Evolutionary conservation across 2,888 invertebrate genomes (phyloP).

Genomic region (Ophion obscuratus): DNA sequence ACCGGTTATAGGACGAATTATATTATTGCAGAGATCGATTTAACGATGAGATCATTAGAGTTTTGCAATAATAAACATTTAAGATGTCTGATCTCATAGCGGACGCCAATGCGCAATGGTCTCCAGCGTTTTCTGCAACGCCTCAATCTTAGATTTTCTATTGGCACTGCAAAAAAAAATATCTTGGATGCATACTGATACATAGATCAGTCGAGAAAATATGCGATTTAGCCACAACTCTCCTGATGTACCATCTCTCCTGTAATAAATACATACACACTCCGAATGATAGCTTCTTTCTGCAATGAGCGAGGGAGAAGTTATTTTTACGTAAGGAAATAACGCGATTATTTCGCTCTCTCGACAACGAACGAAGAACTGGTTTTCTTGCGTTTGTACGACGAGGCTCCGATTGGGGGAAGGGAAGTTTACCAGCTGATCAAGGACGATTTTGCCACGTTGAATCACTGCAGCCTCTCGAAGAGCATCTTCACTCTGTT

Average conservation of each 20-base stretch:
- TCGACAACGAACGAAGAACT: constrained; percentile 36
- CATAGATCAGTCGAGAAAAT: background rate
- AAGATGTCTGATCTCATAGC: no score
- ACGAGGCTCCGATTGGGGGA: constrained; percentile 8
- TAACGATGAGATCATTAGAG: no score
- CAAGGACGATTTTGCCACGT: constrained; percentile 55
- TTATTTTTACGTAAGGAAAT: constrained; percentile 50
- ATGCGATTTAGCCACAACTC: background rate
- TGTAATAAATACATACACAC: background rate
- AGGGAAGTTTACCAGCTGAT: constrained; percentile 50
- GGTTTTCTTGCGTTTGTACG: constrained; percentile 43
- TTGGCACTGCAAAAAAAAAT: background rate
- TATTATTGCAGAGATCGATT: no score
- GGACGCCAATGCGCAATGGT: no score
- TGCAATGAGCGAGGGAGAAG: constrained; percentile 40
- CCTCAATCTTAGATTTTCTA: no score
- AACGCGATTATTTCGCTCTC: constrained; percentile 33
- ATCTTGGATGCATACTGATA: background rate
- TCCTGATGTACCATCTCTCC: background rate
- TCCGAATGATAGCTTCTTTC: constrained; percentile 18
- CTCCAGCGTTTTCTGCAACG: no score
- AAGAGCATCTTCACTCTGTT: constrained; percentile 28
- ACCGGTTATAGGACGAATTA: no score
- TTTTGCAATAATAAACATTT: no score
- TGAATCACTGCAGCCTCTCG: constrained; percentile 20